A percentile compares a stretch with the other conserved stretches of the same genome.
phyloP scores from a whole-genome alignment of 2,888 invertebrate species.

The Napeogenes inachia region DNA sequence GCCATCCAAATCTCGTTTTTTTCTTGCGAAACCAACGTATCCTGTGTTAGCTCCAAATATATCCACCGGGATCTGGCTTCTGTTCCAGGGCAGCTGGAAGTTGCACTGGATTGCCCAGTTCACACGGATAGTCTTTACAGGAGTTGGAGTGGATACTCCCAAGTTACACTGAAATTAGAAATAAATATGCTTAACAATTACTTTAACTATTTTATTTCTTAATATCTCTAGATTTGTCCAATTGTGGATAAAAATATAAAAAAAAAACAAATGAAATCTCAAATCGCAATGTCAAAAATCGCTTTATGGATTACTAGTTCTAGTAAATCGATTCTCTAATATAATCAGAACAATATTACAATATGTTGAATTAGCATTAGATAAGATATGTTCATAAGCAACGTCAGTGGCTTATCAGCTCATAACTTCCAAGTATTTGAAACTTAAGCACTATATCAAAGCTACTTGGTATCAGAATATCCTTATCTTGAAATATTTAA shows the following conservation, averaged over 20 bases:
- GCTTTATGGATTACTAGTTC: background rate
- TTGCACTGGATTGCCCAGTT: constrained; percentile 71
- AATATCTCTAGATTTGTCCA: no score
- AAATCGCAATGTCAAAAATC: no score
- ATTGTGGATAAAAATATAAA: no score
- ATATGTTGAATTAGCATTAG: background rate
- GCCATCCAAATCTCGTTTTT: constrained; percentile 39
- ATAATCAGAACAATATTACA: background rate
- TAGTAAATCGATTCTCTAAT: background rate
- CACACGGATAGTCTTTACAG: constrained; percentile 51
- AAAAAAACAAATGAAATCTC: no score
- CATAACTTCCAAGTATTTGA: constrained; percentile 1
- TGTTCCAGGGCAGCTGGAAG: constrained; percentile 68
- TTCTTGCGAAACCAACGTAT: constrained; percentile 49
- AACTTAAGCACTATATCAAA: constrained; percentile 1
- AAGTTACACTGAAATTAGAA: constrained; percentile 57
- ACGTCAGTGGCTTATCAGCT: background rate
- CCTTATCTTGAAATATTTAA: background rate
- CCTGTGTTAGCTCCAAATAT: constrained; percentile 57
- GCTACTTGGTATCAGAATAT: no score
- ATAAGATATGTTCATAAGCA: background rate
- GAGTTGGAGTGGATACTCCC: constrained; percentile 61
- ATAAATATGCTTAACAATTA: background rate
- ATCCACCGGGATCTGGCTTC: constrained; percentile 62
- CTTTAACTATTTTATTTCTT: no score